Conservation (phyloP, 2,113 vertebrate genomes). For the Chlorodrepanis virens region DNA sequence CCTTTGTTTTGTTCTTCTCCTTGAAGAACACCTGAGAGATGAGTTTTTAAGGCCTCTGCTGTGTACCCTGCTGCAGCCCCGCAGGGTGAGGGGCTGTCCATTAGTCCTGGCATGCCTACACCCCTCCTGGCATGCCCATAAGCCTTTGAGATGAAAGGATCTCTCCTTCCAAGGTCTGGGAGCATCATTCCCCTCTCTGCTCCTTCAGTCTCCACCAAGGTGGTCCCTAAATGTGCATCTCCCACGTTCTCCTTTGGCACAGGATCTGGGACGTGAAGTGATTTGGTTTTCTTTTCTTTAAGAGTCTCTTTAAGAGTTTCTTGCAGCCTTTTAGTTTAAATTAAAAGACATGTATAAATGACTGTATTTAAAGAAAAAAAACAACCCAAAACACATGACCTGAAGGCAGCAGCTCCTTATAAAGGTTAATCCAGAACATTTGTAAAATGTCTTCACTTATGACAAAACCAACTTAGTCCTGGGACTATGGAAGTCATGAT, state of each 20-base stretch:
- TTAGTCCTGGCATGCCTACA: not conserved
- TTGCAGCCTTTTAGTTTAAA: not conserved
- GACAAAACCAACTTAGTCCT: not conserved
- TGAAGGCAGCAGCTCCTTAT: slow-evolving; percentile 46
- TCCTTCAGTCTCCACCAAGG: too few relatives aligned
- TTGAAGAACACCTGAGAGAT: not conserved
- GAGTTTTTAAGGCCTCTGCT: slow-evolving; percentile 16
- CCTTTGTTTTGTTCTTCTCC: not conserved
- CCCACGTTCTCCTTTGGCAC: not conserved
- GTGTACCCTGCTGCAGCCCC: not conserved
- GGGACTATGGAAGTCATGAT: fast-evolving
- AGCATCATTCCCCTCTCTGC: not conserved
- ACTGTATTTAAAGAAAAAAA: not conserved
- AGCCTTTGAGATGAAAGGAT: not conserved
- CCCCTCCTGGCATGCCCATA: not conserved
- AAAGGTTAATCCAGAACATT: slow-evolving; percentile 10
- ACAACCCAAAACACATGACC: not conserved
- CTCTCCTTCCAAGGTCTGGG: not conserved
- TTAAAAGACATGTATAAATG: not conserved
- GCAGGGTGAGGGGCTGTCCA: fast-evolving
- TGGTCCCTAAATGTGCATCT: fast-evolving
- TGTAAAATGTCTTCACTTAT: slow-evolving; percentile 8
- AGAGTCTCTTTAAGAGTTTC: not conserved
- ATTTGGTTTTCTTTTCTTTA: not conserved
- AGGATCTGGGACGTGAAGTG: too few relatives aligned